These are phyloP conservation scores for Halocynthia aurantium DNA, from an alignment of 23 tunicate genomes.

Conservation along the genomic window DNA sequence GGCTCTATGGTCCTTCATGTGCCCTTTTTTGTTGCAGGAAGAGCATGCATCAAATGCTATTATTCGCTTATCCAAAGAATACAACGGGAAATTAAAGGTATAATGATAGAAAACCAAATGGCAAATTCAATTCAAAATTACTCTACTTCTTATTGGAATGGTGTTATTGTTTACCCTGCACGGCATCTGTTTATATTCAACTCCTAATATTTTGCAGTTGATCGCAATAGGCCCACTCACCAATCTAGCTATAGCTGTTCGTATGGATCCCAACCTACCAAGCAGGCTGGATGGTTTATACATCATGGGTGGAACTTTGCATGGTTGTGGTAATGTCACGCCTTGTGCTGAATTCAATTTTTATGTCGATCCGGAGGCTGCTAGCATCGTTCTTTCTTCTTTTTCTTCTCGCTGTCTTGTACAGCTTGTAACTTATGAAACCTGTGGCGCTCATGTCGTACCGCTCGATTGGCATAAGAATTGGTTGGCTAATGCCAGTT, in stretches of 20 bases:
- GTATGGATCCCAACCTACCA: slow-evolving; percentile 12
- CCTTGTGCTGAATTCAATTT: slow-evolving; percentile 33
- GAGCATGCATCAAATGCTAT: slow-evolving; percentile 24
- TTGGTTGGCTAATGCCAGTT: background rate
- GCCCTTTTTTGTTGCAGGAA: background rate
- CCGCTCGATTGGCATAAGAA: slow-evolving; percentile 1
- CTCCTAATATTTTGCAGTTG: background rate
- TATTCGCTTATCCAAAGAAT: slow-evolving; percentile 20
- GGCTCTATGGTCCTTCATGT: background rate
- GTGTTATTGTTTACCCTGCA: background rate
- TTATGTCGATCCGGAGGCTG: slow-evolving; percentile 32
- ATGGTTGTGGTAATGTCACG: slow-evolving; percentile 25
- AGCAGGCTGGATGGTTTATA: slow-evolving; percentile 12
- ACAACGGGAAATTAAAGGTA: slow-evolving; percentile 15
- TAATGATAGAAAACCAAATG: too few relatives aligned
- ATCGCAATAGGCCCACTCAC: slow-evolving; percentile 16
- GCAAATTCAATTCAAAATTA: too few relatives aligned
- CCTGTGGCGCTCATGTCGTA: slow-evolving; percentile 6
- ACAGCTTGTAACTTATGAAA: slow-evolving; percentile 8
- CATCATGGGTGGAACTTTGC: slow-evolving; percentile 24
- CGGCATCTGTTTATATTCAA: background rate
- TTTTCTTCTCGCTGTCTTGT: slow-evolving; percentile 3
- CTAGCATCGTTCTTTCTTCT: slow-evolving; percentile 7
- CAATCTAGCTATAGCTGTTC: slow-evolving; percentile 18
- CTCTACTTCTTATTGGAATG: too few relatives aligned